phyloP scores from a whole-genome alignment of 2,888 invertebrate genomes.

The Aphodius sticticus region DNA sequence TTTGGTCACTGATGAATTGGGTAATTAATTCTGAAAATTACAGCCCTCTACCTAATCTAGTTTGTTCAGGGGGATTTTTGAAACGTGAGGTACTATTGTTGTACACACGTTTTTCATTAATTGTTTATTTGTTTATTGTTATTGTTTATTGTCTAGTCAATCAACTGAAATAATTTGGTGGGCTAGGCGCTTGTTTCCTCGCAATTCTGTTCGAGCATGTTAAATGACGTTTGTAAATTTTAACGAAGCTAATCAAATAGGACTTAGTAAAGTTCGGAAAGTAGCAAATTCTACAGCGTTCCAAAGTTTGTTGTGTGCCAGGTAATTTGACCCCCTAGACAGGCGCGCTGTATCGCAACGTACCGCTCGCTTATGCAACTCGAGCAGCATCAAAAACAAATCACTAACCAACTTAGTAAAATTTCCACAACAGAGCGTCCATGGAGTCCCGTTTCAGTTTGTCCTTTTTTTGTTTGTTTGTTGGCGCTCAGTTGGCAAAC shows the following conservation, averaged over 20 bases:
- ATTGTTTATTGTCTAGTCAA: too few relatives aligned
- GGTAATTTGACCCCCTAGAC: not conserved
- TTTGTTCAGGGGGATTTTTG: too few relatives aligned
- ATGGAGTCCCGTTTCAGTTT: not conserved
- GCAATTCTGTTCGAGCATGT: too few relatives aligned
- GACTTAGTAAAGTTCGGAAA: not conserved
- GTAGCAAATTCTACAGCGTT: not conserved
- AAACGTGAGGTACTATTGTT: too few relatives aligned
- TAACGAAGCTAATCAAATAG: not conserved
- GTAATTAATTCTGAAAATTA: too few relatives aligned
- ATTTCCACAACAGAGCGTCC: not conserved
- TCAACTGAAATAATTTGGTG: too few relatives aligned
- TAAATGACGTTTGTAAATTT: not conserved
- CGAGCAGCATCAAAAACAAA: not conserved
- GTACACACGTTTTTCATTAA: too few relatives aligned
- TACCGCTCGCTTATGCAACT: not conserved
- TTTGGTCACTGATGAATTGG: too few relatives aligned
- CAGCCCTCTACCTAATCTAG: too few relatives aligned
- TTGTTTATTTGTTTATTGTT: too few relatives aligned
- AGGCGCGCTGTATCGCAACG: not conserved
- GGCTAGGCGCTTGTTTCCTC: too few relatives aligned
- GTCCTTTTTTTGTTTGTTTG: not conserved
- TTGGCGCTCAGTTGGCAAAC: not conserved
- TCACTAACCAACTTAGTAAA: not conserved
- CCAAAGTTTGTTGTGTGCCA: not conserved